Conservation (phyloP, 2,888 invertebrate species). For the Latrodectus hesperus region DNA sequence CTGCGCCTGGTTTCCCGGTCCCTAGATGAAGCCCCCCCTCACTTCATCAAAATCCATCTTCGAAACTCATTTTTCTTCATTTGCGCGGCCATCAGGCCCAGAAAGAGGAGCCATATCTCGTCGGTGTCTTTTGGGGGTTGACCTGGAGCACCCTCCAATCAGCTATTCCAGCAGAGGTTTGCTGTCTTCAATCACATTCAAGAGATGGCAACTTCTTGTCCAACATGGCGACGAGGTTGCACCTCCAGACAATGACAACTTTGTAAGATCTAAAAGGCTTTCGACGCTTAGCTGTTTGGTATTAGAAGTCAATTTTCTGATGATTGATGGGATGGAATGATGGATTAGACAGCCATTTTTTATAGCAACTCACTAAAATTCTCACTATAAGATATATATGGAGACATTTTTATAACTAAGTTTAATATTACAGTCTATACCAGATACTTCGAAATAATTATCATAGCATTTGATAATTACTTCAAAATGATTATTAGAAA, state of each 20-base stretch:
- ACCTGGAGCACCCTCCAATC: background rate
- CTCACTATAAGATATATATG: too few species aligned
- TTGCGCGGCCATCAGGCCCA: conserved; percentile 19
- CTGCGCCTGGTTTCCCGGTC: background rate
- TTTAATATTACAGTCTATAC: too few species aligned
- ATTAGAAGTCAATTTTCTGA: background rate
- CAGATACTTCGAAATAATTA: too few species aligned
- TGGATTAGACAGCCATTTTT: background rate
- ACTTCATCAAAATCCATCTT: conserved; percentile 38
- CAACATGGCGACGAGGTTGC: background rate
- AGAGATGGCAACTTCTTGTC: background rate
- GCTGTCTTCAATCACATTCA: background rate
- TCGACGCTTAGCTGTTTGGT: background rate
- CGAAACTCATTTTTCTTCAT: conserved; percentile 33
- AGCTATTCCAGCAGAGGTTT: background rate
- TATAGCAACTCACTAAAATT: background rate
- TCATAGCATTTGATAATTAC: too few species aligned
- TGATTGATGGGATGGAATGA: background rate
- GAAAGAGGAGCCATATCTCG: background rate
- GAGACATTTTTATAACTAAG: too few species aligned
- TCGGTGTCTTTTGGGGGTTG: background rate
- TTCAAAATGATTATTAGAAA: too few species aligned
- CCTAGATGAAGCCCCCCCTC: background rate
- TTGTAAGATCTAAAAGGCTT: background rate
- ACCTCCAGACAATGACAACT: background rate